Evolutionary conservation across 2,113 vertebrate species (phyloP), one percentile per base, ranked within the genome.

Genomic region (Hippocampus mohnikei): DNA sequence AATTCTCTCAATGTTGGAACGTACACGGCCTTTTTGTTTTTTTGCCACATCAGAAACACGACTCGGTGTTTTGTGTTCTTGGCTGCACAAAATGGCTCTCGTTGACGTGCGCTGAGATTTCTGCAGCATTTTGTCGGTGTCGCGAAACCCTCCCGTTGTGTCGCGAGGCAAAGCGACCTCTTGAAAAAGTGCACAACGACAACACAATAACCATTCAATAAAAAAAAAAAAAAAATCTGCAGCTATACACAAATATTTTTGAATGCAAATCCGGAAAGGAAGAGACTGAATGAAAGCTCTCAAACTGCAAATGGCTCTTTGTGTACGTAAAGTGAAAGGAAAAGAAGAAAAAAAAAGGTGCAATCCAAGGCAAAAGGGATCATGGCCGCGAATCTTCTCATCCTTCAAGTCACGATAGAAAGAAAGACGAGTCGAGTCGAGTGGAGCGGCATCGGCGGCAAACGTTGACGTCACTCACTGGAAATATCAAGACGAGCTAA

Each of bases 291-390:
- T 33, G 9, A 29, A 60, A 33, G 27, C 11, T 21, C 18, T 50
- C 42, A 50, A 20, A 20, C 18, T 21, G 48, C 20, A 50, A 5
- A 8, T 21, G 48, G 16, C 20, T 50, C 6, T 55, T 11, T 10
- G 23, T 53, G n/a, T 23, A 55, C 7, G 21, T 8, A 23, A 55
- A 55, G 52, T 8, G 77, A 87, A 83, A 84, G 42, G 12, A 10
- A 81, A n/a, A n/a, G n/a, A 81, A 59, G 78, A 90, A 81, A 87
- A 87, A 86, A 72, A 84, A 52, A 88, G 63, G 66, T 85, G 52
- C 86, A 62, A 82, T 85, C 66, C 33, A 83, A 84, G 81, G 8
- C 23, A 64, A 60, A 52, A 59, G 12, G 40, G 65, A 37, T 37
- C 33, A 6, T 1, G 33, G 33, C 33, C 33, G 33, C 6, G 33